Percentiles rank a stretch among this genome's conserved stretches.
Conservation (phyloP, 2,888 invertebrate genomes). For the Philhelius pedissequus region DNA sequence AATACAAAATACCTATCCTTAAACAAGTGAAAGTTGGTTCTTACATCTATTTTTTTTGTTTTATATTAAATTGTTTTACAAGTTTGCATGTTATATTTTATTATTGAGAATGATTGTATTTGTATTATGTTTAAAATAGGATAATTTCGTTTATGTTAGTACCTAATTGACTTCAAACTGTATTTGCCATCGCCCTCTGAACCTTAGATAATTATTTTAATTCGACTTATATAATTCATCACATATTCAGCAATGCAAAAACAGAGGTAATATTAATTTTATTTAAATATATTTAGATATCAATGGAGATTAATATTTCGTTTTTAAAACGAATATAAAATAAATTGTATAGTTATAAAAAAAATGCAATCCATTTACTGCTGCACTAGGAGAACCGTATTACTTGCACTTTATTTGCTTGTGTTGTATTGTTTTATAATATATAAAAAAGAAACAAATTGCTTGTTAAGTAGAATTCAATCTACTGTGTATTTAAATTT, state of each 20-base stretch:
- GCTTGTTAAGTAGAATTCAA: constrained; percentile 49
- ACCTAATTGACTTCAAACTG: constrained; percentile 35
- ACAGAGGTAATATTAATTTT: constrained; percentile 22
- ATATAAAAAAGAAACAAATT: background rate
- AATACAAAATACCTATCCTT: background rate
- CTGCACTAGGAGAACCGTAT: constrained; percentile 57
- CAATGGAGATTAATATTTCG: constrained; percentile 47
- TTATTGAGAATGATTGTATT: constrained; percentile 36
- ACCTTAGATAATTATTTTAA: constrained; percentile 57
- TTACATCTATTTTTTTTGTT: background rate
- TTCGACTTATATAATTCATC: constrained; percentile 29
- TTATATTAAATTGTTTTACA: constrained; percentile 24
- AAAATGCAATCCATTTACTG: constrained; percentile 41
- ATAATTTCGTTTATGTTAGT: constrained; percentile 59
- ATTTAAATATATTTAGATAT: constrained; percentile 34
- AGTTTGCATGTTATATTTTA: constrained; percentile 31
- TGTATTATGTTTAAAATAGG: constrained; percentile 52
- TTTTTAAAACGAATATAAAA: constrained; percentile 56
- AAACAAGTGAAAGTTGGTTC: background rate
- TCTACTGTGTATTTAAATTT: background rate
- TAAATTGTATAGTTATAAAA: constrained; percentile 29
- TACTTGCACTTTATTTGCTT: constrained; percentile 48
- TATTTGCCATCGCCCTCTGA: constrained; percentile 51
- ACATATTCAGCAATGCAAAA: constrained; percentile 56
- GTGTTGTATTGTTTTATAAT: constrained; percentile 38